Evolutionary conservation across 2,888 invertebrate species (phyloP).

Genomic region (Liodrosophila aerea): DNA sequence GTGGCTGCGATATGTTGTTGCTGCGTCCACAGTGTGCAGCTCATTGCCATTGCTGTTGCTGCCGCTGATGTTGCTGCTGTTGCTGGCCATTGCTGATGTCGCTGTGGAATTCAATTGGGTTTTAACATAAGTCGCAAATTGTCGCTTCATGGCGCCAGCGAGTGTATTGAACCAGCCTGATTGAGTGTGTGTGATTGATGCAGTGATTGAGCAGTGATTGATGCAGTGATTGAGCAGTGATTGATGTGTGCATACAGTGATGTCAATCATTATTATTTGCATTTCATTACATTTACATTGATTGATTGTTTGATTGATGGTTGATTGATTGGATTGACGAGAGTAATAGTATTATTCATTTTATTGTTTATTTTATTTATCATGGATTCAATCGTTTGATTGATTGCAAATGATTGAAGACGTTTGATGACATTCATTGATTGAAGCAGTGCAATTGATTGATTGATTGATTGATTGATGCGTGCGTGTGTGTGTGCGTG

Average conservation of each 20-base stretch:
- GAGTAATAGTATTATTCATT: too few relatives aligned
- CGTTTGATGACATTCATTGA: too few relatives aligned
- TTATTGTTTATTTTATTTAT: too few relatives aligned
- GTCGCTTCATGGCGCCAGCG: slow-evolving; percentile 89
- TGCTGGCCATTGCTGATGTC: slow-evolving; percentile 38
- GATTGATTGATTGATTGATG: not conserved
- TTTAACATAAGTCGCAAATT: slow-evolving; percentile 92
- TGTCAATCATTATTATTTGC: too few relatives aligned
- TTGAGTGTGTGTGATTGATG: slow-evolving; percentile 10
- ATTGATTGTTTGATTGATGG: not conserved
- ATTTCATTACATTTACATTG: too few relatives aligned
- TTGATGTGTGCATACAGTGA: not conserved
- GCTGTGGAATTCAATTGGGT: slow-evolving; percentile 85
- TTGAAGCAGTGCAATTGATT: not conserved
- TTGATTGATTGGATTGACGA: slow-evolving; percentile 3
- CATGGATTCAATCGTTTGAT: too few relatives aligned
- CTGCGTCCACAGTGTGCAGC: slow-evolving; percentile 34
- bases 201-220: slow-evolving; percentile 7
- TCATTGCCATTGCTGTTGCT: slow-evolving; percentile 18
- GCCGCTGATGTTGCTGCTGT: slow-evolving; percentile 1
- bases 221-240: not conserved
- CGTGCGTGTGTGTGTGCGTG: slow-evolving; percentile 25
- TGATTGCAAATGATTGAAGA: too few relatives aligned
- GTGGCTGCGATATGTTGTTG: slow-evolving; percentile 47
- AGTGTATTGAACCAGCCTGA: slow-evolving; percentile 87